A percentile compares a stretch with the other conserved stretches of the same genome.
These are phyloP conservation scores for Heliconius sara DNA, from an alignment of 2,888 invertebrate species.

Conservation along the genomic window DNA sequence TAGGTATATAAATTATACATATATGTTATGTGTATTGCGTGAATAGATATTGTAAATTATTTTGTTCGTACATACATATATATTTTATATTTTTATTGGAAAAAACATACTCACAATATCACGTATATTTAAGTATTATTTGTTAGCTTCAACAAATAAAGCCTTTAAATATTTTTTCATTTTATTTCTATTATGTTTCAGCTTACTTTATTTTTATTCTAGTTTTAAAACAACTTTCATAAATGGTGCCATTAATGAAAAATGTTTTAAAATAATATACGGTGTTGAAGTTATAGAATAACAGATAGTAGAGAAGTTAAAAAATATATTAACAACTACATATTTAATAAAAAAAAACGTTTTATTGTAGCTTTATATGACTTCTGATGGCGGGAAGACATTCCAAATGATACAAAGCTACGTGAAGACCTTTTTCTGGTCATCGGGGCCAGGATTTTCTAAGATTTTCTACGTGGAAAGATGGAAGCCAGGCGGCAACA, in stretches of 20 bases:
- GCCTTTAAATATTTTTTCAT: not conserved
- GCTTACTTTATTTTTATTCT: not conserved
- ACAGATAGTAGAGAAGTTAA: not conserved
- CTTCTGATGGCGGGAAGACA: constrained; percentile 88
- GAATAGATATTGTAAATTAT: not conserved
- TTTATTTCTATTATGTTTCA: not conserved
- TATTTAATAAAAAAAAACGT: not conserved
- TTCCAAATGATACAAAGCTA: constrained; percentile 88
- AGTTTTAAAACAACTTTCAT: too few species aligned
- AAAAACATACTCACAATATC: not conserved
- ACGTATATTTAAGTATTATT: too few species aligned
- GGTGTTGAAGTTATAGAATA: not conserved
- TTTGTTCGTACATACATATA: not conserved
- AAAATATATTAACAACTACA: not conserved
- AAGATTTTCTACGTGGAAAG: constrained; percentile 88
- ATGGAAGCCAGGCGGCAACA: constrained; percentile 84
- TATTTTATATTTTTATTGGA: not conserved
- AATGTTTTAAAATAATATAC: too few species aligned
- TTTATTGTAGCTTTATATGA: constrained; percentile 88
- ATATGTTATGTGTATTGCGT: not conserved
- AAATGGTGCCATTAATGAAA: too few species aligned
- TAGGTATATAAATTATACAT: too few species aligned
- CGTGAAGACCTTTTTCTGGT: constrained; percentile 92
- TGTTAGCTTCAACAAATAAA: too few species aligned
- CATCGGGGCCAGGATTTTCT: constrained; percentile 75